A percentile compares a stretch with the other conserved stretches of the same genome.
These are phyloP conservation scores for Malacoctenus gilli DNA, from an alignment of 2,797 vertebrate species.

Conservation along the genomic window DNA sequence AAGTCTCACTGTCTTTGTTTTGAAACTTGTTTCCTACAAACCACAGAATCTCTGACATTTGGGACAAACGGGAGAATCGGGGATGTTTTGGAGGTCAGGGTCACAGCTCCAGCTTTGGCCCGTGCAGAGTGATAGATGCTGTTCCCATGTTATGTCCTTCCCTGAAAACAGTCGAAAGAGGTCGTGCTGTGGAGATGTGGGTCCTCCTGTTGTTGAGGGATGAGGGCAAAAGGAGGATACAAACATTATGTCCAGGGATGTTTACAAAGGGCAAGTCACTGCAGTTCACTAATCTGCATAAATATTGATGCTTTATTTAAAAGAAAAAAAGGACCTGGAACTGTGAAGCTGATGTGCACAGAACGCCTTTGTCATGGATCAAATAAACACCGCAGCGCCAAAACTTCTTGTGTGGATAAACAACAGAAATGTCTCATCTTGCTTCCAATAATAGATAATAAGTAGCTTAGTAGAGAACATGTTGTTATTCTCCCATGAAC, in stretches of 20 bases:
- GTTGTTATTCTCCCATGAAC: too few species aligned
- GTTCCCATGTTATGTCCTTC: conserved; percentile 37
- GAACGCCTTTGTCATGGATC: too few species aligned
- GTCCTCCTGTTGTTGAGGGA: conserved; percentile 32
- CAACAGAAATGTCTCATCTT: too few species aligned
- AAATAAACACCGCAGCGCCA: too few species aligned
- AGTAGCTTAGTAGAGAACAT: too few species aligned
- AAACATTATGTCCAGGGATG: conserved; percentile 3
- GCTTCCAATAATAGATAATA: too few species aligned
- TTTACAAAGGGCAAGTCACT: conserved; percentile 3
- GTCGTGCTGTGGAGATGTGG: conserved; percentile 18
- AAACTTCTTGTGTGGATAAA: too few species aligned
- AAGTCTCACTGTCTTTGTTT: too few species aligned
- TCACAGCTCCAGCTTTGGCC: conserved; percentile 13
- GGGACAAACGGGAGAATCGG: too few species aligned
- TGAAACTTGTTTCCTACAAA: too few species aligned
- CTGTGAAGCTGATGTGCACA: not conserved
- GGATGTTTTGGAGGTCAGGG: not conserved
- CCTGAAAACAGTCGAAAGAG: conserved; percentile 26
- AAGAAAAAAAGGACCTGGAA: not conserved
- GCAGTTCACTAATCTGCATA: not conserved
- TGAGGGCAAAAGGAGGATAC: conserved; percentile 8
- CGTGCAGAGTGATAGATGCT: conserved; percentile 49
- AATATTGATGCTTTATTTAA: not conserved
- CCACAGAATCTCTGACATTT: not conserved